Conservation (phyloP, 2,797 vertebrate species). For the Chelon auratus region DNA sequence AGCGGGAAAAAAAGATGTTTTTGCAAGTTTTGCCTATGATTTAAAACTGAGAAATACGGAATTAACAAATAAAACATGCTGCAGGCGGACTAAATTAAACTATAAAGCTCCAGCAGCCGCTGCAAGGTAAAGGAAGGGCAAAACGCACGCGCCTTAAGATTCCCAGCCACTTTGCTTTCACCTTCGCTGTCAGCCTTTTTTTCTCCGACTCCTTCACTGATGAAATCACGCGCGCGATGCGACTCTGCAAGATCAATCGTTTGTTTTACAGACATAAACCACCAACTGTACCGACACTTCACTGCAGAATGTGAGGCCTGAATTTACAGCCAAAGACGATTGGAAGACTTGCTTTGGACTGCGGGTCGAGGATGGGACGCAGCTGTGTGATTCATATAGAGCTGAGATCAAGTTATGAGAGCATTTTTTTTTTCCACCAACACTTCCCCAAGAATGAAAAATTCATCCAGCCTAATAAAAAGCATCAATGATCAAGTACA, state of each 20-base stretch:
- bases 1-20: no score
- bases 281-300: conserved; percentile 56
- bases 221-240: conserved; percentile 47
- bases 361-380: conserved; percentile 43
- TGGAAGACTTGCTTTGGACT: conserved; percentile 43
- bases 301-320: conserved; percentile 45
- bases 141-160: conserved; percentile 22
- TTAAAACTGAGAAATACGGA: conserved; percentile 1
- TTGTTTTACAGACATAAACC: conserved; percentile 75
- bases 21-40: neutral
- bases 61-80: neutral
- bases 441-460: conserved; percentile 62
- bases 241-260: conserved; percentile 59
- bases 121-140: conserved; percentile 26
- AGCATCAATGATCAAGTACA: conserved; percentile 71
- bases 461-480: conserved; percentile 71
- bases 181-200: conserved; percentile 39
- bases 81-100: conserved; percentile 2
- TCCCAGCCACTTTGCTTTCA: conserved; percentile 41
- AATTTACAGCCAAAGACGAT: conserved; percentile 58
- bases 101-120: conserved; percentile 14
- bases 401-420: conserved; percentile 54
- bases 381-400: conserved; percentile 59
- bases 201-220: conserved; percentile 31
- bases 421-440: conserved; percentile 7